Evolutionary conservation across 1,140 invertebrate genomes (phyloP).

Genomic region (Drosophila melanogaster): DNA sequence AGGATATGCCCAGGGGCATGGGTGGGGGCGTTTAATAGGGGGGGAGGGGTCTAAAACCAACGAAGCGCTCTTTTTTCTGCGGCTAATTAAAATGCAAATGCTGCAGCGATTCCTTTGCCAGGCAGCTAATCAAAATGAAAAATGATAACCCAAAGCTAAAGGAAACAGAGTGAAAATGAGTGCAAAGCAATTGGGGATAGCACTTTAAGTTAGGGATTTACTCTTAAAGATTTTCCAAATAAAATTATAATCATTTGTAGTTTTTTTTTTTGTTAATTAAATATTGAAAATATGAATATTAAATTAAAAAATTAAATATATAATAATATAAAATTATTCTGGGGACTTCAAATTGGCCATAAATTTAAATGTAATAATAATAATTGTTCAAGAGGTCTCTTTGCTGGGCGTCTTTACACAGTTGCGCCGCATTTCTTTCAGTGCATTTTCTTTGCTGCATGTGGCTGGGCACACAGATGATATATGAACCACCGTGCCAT

Average conservation of each 20-base stretch:
- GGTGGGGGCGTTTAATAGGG: background rate
- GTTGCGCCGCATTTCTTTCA: background rate
- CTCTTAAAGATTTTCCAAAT: background rate
- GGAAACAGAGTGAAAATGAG: background rate
- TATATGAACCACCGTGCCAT: conserved; percentile 37
- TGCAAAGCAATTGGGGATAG: no score
- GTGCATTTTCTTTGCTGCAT: conserved; percentile 1
- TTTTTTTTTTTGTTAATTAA: no score
- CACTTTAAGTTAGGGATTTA: background rate
- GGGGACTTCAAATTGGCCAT: no score
- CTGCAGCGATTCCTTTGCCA: conserved; percentile 27
- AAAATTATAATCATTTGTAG: background rate
- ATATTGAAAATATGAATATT: no score
- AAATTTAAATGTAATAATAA: no score
- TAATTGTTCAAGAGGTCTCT: no score
- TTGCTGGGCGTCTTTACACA: background rate
- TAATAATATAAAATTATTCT: no score
- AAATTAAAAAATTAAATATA: no score
- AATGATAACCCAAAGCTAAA: conserved; percentile 12
- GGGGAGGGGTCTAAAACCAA: background rate
- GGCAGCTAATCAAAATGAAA: conserved; percentile 45
- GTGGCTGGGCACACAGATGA: conserved; percentile 9
- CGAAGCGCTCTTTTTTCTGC: conserved; percentile 5
- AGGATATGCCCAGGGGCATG: background rate
- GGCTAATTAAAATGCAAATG: conserved; percentile 62